These are phyloP conservation scores for Iselma pallidipennis DNA, from an alignment of 2,888 invertebrate species.

Conservation along the genomic window DNA sequence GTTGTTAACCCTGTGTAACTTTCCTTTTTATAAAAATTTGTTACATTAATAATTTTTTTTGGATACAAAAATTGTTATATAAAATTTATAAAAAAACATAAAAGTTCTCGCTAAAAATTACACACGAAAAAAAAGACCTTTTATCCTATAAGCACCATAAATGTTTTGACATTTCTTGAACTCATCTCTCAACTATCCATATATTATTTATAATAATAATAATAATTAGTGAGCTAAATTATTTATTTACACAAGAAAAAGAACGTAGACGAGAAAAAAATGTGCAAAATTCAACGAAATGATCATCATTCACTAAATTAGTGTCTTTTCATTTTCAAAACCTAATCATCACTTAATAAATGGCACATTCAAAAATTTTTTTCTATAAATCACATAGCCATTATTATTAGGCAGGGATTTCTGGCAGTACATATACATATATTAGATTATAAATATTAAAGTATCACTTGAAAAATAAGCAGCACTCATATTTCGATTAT, in stretches of 20 bases:
- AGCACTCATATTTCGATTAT: conserved; percentile 23
- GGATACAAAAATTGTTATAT: too few relatives aligned
- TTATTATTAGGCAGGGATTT: conserved; percentile 23
- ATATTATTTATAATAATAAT: neutral
- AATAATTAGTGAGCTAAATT: neutral
- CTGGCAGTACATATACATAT: conserved; percentile 19
- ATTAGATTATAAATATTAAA: neutral
- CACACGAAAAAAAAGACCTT: conserved; percentile 6
- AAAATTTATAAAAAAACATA: neutral
- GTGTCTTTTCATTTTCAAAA: neutral
- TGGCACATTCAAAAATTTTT: conserved; percentile 43
- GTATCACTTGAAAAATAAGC: conserved; percentile 30
- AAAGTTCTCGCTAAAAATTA: neutral
- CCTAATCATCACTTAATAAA: conserved; percentile 32
- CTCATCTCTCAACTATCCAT: conserved; percentile 12
- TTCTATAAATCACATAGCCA: conserved; percentile 38
- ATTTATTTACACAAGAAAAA: conserved; percentile 20
- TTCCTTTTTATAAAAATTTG: conserved; percentile 38
- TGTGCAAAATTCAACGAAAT: neutral
- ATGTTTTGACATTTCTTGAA: conserved; percentile 49
- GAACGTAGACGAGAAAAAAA: conserved; percentile 11
- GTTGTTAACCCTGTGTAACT: conserved; percentile 45
- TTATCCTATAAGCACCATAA: conserved; percentile 50
- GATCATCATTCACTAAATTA: neutral
- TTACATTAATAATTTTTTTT: too few relatives aligned